A percentile compares a stretch with the other conserved stretches of the same genome.
phyloP scores from a whole-genome alignment of 2,888 invertebrate species.

The Ariolimax columbianus region DNA sequence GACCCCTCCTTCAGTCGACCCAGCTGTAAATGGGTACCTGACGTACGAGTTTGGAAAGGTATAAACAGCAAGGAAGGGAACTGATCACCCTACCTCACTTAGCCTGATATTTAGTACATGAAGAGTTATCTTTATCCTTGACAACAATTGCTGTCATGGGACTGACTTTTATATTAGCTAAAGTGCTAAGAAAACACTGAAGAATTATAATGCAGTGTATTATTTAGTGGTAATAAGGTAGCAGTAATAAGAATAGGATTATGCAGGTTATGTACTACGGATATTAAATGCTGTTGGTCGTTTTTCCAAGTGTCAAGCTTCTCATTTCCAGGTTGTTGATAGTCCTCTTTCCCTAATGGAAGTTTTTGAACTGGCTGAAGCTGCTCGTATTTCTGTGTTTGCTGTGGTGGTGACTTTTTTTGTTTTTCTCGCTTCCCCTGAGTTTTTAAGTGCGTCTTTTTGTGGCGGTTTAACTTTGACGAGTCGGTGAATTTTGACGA shows the following conservation, averaged over 20 bases:
- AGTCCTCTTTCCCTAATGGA: background rate
- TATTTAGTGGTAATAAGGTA: conserved; percentile 20
- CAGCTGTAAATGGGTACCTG: no score
- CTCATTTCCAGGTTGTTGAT: background rate
- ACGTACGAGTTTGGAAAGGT: no score
- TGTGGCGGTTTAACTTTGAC: conserved; percentile 52
- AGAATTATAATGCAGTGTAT: conserved; percentile 13
- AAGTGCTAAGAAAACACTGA: background rate
- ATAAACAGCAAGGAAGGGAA: no score
- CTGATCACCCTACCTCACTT: no score
- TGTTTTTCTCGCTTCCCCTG: background rate
- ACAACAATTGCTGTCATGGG: no score
- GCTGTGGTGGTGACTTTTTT: background rate
- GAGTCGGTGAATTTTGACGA: conserved; percentile 50
- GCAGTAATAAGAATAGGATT: background rate
- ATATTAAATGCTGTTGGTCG: conserved; percentile 10
- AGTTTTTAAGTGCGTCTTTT: conserved; percentile 42
- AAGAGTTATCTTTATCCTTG: no score
- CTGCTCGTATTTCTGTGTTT: conserved; percentile 18
- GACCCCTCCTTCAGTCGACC: no score
- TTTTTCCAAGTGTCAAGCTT: background rate
- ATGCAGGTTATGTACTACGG: conserved; percentile 3
- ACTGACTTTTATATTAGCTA: no score
- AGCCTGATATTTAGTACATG: no score
- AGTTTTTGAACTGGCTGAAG: background rate